Evolutionary conservation across 2,888 invertebrate genomes (phyloP).

Genomic region (Polietes domitor): DNA sequence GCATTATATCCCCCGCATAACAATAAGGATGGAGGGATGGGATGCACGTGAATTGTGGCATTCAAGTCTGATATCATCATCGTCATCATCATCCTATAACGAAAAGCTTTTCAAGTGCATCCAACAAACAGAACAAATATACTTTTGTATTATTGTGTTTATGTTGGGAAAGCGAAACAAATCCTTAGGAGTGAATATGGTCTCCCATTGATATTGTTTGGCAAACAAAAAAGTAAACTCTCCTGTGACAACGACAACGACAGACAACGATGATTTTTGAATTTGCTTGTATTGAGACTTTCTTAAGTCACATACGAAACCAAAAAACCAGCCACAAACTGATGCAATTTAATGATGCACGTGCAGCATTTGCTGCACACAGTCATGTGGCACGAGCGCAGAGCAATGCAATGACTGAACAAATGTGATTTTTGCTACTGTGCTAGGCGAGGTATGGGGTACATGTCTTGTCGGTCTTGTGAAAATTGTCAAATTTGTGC

Average conservation of each 20-base stretch:
- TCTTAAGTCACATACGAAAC: slow-evolving; percentile 33
- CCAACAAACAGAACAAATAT: slow-evolving; percentile 21
- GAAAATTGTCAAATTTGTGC: too few species aligned
- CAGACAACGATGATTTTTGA: slow-evolving; percentile 26
- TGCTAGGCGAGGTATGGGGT: too few species aligned
- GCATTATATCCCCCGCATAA: neutral
- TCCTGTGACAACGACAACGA: too few species aligned
- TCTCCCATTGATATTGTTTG: neutral
- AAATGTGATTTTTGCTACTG: neutral
- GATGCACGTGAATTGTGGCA: slow-evolving; percentile 9
- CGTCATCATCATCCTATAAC: slow-evolving; percentile 20
- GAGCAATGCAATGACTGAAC: neutral
- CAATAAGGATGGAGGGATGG: slow-evolving; percentile 14
- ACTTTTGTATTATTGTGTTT: slow-evolving; percentile 46
- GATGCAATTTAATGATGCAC: slow-evolving; percentile 63
- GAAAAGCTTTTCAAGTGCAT: slow-evolving; percentile 57
- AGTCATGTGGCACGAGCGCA: neutral
- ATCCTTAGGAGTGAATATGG: neutral
- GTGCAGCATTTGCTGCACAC: slow-evolving; percentile 45
- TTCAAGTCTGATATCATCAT: neutral
- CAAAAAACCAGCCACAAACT: slow-evolving; percentile 52
- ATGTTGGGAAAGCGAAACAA: neutral
- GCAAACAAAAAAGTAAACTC: slow-evolving; percentile 26
- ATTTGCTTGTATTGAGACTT: slow-evolving; percentile 53
- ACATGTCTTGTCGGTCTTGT: too few species aligned